phyloP scores from a whole-genome alignment of 2,113 vertebrate species.

The Gobius niger region DNA sequence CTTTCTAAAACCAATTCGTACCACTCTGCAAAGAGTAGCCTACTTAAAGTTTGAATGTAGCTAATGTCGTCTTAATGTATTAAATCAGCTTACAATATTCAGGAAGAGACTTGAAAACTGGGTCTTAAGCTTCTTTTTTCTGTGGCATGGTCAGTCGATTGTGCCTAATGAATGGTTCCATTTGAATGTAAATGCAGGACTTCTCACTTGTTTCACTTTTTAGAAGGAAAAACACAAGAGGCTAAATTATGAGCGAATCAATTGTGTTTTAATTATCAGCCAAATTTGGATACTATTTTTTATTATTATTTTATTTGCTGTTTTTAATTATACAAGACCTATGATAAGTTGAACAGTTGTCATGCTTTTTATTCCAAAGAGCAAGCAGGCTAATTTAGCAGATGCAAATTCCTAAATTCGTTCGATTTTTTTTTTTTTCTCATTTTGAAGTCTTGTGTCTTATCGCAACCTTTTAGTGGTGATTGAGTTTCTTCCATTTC shows the following conservation, averaged over 20 bases:
- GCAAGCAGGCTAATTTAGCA: no score
- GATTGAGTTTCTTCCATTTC: no score
- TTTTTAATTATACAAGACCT: background rate
- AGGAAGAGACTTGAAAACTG: slow-evolving; percentile 4
- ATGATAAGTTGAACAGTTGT: no score
- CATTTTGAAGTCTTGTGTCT: no score
- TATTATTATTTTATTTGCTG: background rate
- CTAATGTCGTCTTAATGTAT: background rate
- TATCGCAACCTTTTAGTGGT: no score
- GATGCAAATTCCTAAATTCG: no score
- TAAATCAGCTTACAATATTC: background rate
- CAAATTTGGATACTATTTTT: background rate
- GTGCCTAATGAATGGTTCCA: background rate
- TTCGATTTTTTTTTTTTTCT: no score
- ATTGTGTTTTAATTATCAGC: no score
- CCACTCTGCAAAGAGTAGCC: background rate
- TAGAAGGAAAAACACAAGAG: background rate
- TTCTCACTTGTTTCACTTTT: background rate
- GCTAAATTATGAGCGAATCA: background rate
- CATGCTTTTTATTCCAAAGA: no score
- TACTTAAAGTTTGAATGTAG: background rate
- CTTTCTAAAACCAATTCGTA: background rate
- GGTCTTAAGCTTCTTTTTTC: background rate
- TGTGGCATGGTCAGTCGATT: background rate
- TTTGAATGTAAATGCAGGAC: slow-evolving; percentile 1